Base-by-base conservation (phyloP, 2,888 invertebrate species). In the Pterostichus madidus region DNA sequence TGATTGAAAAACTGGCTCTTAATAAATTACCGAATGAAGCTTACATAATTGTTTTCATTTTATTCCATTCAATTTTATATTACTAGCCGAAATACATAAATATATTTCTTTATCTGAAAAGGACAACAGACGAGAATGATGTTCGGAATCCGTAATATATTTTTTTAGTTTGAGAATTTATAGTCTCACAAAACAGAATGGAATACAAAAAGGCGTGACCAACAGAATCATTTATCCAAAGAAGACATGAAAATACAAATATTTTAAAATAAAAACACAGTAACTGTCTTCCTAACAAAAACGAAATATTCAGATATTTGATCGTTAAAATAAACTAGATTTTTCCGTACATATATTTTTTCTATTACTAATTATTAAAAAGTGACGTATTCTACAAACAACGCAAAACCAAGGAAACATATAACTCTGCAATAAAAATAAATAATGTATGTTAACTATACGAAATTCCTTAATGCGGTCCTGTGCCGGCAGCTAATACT, bases 401-500 rank as follows among this genome's bases (percentile, higher is more conserved):
- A n/a, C n/a, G n/a, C n/a, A n/a, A n/a, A n/a, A n/a, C n/a, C n/a
- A n/a, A n/a, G n/a, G n/a, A n/a, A n/a, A n/a, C n/a, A n/a, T n/a
- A n/a, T n/a, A n/a, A n/a, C n/a, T n/a, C n/a, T n/a, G n/a, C n/a
- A n/a, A n/a, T n/a, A n/a, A n/a, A n/a, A n/a, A n/a, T n/a, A n/a
- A n/a, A n/a, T n/a, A n/a, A n/a, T n/a, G n/a, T n/a, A n/a, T 24
- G 39, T 8, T 64, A 3, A 64, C 2, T 64, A 31, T 8, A 10
- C 0, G 8, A 32, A 13, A 24, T 32, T 52, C 5, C 53, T 15
- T 10, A 53, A 35, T 56, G 53, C 76, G 32, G 32, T 15, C 56
- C 76, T 44, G 56, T 13, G 64, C 13, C 15, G 15, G 39, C 46
- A 49, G 49, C 64, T 35, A 79, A 64, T 52, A 46, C 35, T 35